Base-by-base conservation (phyloP, 2,797 vertebrate species). In the Sebastes hubbsi region DNA sequence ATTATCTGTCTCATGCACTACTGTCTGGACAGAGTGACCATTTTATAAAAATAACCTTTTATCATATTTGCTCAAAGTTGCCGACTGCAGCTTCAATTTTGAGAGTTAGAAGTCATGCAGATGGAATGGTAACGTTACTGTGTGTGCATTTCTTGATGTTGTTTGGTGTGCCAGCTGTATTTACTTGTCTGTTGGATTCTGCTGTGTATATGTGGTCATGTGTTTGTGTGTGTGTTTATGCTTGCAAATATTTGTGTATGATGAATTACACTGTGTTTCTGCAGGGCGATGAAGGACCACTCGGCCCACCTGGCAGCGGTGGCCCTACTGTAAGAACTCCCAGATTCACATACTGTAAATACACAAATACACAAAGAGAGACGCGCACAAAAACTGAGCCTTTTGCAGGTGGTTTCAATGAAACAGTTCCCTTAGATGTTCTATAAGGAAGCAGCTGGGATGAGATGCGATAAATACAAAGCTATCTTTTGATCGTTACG, bases 231-330 rank as follows among this genome's bases (percentile, higher is more conserved):
- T 72, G 36, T 62, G 27, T 78, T 49, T 27, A 9, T 24, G 10
- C 30, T 25, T 65, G 46, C 2, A 2, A 65, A 56, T 72, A 63
- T 82, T 10, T 76, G 30, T 32, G 30, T 69, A 22, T 79, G n/a
- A 58, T 73, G 18, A 78, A 20, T 55, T 79, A 8, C 72, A 7
- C 87, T 34, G 52, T 94, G 72, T 92, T 84, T 93, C 75, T 93
- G 79, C 91, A 99, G 98, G 98, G 98, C 78, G 98, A 98, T 86
- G 96, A 98, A 94, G 98, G 98, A 93, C 96, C 96, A 72, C 46
- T 92, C 36, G 98, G 98, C 89, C 96, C 97, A 75, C 87, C 91
- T 84, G 98, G 98, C 88, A 94, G 88, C 67, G 62, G 94, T 0
- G 98, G 98, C 74, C 95, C 96, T 69, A 95, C 87, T 88, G 98